Conservation (phyloP, 2,888 invertebrate genomes). For the Drosophila incognita region DNA sequence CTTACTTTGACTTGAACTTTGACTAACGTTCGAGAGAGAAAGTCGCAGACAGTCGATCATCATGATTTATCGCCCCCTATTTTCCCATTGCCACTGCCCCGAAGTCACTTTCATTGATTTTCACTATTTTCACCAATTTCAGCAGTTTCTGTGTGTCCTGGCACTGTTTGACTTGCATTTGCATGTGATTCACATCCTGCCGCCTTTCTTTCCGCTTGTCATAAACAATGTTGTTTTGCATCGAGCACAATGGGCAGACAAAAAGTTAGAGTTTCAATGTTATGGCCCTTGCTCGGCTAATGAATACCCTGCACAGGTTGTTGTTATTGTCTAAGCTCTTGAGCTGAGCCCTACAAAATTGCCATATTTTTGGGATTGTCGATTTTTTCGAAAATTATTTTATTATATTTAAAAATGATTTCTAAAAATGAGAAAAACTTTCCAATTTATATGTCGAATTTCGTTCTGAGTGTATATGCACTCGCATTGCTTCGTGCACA, state of each 20-base stretch:
- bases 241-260: constrained; percentile 54
- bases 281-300: neutral
- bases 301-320: constrained; percentile 12
- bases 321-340: neutral
- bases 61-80: constrained; percentile 24
- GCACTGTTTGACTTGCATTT: constrained; percentile 49
- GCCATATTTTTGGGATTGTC: neutral
- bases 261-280: neutral
- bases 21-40: constrained; percentile 25
- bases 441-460: neutral
- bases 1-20: constrained; percentile 37
- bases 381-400: neutral
- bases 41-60: constrained; percentile 4
- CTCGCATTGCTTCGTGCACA: neutral
- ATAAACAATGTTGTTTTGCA: constrained; percentile 70
- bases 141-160: neutral
- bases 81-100: constrained; percentile 26
- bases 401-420: neutral
- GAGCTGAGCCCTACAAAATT: neutral
- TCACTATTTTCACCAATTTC: neutral
- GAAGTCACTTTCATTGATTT: neutral
- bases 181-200: constrained; percentile 19
- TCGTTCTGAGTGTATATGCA: neutral
- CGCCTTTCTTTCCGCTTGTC: constrained; percentile 37
- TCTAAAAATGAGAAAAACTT: neutral